Conservation (phyloP, 2,113 vertebrate genomes). For the Laterallus jamaicensis region DNA sequence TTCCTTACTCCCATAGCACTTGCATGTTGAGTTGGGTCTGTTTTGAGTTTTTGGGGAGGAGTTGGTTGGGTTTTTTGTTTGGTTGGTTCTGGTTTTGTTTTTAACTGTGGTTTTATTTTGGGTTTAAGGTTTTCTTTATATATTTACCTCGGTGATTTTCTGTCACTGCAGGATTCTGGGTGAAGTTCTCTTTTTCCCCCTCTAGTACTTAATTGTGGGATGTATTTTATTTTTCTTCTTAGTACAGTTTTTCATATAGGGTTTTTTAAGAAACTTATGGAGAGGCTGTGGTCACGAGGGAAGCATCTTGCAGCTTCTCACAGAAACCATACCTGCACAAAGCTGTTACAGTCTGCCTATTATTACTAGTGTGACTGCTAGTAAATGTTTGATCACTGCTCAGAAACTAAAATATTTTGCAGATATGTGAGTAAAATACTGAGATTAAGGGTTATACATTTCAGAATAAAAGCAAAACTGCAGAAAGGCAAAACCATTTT, state of each 20-base stretch:
- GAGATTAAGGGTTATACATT: background rate
- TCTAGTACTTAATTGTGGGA: background rate
- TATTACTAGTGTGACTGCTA: background rate
- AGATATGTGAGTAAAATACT: background rate
- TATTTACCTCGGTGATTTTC: background rate
- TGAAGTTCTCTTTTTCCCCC: accelerated
- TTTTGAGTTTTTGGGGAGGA: no score
- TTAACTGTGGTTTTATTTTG: no score
- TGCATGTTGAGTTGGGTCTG: background rate
- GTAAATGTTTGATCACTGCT: background rate
- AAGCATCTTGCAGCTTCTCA: background rate
- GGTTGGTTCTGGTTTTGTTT: no score
- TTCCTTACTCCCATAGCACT: background rate
- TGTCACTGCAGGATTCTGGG: background rate
- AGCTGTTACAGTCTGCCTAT: background rate
- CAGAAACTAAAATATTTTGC: background rate
- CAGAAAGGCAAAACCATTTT: background rate
- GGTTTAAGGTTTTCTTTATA: background rate
- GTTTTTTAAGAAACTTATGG: background rate
- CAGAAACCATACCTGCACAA: background rate
- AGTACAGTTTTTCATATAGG: background rate
- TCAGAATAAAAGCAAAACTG: background rate
- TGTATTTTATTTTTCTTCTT: background rate
- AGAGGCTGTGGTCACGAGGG: background rate
- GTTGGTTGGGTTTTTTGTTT: background rate